Conservation (phyloP, 2,888 invertebrate genomes). For the Orgyia antiqua region DNA sequence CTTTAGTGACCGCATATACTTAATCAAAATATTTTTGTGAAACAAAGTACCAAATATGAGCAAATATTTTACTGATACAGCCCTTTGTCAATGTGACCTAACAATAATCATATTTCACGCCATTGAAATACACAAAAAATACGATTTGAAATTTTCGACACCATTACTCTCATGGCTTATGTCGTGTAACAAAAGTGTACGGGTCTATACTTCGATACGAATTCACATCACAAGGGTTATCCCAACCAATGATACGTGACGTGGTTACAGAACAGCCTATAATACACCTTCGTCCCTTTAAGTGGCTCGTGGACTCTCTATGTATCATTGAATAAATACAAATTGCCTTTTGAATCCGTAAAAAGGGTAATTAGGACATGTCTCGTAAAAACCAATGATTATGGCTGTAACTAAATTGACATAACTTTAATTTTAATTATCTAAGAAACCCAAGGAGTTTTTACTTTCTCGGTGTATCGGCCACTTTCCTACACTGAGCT, state of each 20-base stretch:
- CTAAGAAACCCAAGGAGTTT: too few relatives aligned
- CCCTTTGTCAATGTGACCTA: conserved; percentile 20
- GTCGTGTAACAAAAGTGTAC: conserved; percentile 33
- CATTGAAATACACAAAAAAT: conserved; percentile 31
- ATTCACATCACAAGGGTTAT: conserved; percentile 40
- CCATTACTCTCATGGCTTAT: conserved; percentile 42
- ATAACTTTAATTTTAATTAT: too few relatives aligned
- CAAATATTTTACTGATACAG: not conserved
- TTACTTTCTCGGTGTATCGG: too few relatives aligned
- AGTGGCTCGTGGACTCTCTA: conserved; percentile 23
- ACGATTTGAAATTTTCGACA: conserved; percentile 45
- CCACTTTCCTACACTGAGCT: too few relatives aligned
- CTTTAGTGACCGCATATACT: too few relatives aligned
- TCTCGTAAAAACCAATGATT: too few relatives aligned
- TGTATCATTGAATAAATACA: conserved; percentile 15
- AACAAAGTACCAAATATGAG: too few relatives aligned
- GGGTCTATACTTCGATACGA: conserved; percentile 26
- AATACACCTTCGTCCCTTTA: conserved; percentile 29
- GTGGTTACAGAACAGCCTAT: conserved; percentile 40
- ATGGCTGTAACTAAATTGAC: conserved; percentile 2
- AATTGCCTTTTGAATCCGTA: conserved; percentile 14
- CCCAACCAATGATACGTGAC: conserved; percentile 44
- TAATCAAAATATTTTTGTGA: too few relatives aligned
- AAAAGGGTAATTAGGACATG: conserved; percentile 10
- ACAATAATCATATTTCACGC: conserved; percentile 16